Conservation (phyloP, 2,888 invertebrate species). For the Invenusta paracnida region DNA sequence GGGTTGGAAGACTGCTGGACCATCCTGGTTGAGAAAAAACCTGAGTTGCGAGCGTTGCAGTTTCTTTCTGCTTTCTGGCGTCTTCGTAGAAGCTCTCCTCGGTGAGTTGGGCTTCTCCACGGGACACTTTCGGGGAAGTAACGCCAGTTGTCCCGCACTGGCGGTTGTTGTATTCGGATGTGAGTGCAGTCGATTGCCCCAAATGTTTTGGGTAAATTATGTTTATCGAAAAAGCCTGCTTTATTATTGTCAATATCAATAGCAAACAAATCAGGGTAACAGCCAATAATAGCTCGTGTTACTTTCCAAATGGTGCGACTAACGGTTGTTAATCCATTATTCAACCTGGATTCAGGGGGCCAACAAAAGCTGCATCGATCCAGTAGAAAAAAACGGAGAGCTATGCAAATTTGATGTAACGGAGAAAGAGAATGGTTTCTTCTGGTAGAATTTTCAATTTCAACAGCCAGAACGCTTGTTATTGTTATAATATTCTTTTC, state of each 20-base stretch:
- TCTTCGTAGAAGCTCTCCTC: too few species aligned
- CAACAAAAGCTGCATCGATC: slow-evolving; percentile 7
- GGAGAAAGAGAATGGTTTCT: neutral
- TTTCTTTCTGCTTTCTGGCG: too few species aligned
- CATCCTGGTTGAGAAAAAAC: too few species aligned
- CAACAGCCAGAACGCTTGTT: neutral
- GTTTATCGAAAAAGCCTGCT: neutral
- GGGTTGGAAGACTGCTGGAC: too few species aligned
- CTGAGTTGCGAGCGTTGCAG: too few species aligned
- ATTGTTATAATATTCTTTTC: neutral
- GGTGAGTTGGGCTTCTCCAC: too few species aligned
- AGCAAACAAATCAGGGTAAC: neutral
- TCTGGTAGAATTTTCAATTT: neutral
- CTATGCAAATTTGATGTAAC: slow-evolving; percentile 8
- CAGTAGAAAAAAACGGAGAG: neutral
- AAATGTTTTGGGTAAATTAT: neutral
- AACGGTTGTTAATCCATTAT: neutral
- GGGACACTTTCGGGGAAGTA: too few species aligned
- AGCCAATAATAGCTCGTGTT: neutral
- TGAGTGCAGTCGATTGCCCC: neutral
- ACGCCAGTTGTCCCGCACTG: too few species aligned
- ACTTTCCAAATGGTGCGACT: slow-evolving; percentile 24
- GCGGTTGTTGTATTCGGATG: neutral
- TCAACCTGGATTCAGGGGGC: neutral
- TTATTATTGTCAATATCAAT: neutral